Evolutionary conservation across 64 coral and sea anemone genomes (phyloP).

Genomic region (Dendronephthya gigantea): DNA sequence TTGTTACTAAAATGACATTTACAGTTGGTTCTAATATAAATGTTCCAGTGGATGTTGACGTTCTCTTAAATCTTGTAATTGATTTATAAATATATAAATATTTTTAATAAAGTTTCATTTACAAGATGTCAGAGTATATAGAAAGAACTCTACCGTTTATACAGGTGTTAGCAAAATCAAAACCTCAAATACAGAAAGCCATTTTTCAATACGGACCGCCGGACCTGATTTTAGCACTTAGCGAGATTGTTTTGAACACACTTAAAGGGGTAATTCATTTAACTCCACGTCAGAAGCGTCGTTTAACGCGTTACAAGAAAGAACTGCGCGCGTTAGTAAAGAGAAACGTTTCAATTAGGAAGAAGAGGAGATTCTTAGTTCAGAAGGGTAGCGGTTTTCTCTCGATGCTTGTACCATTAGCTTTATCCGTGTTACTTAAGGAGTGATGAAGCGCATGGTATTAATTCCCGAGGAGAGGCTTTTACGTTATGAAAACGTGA

Average conservation of each 20-base stretch:
- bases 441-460: neutral
- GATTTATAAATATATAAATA: no score
- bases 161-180: neutral
- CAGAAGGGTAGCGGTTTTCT: neutral
- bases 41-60: no score
- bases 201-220: slow-evolving; percentile 9
- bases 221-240: neutral
- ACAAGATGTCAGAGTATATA: no score
- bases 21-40: no score
- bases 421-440: neutral
- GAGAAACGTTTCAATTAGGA: slow-evolving; percentile 3
- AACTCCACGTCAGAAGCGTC: slow-evolving; percentile 7
- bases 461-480: neutral
- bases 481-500: neutral
- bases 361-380: neutral
- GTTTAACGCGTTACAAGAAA: slow-evolving; percentile 34
- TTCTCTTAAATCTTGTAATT: no score
- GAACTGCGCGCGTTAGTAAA: neutral
- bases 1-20: no score
- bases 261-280: slow-evolving; percentile 15
- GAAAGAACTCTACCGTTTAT: neutral
- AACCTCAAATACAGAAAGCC: slow-evolving; percentile 13
- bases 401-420: neutral
- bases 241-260: slow-evolving; percentile 3
- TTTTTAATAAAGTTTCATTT: no score